Base-by-base conservation (phyloP, 2,113 vertebrate species). In the Crotalus horridus region DNA sequence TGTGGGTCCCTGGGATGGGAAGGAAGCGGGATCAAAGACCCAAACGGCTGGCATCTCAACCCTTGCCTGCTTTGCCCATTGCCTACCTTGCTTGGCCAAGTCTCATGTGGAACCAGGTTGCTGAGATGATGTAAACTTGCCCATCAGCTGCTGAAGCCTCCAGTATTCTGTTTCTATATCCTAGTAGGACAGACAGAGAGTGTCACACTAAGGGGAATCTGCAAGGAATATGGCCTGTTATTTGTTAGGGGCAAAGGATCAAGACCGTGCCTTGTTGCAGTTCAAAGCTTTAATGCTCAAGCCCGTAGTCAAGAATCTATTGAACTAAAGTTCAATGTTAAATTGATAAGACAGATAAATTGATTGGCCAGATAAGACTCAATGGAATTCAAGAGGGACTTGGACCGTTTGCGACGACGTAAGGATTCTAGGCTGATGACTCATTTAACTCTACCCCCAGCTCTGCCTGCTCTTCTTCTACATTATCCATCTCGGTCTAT, bases 91-190 rank as follows among this genome's bases (percentile, higher is more conserved):
- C 48, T n/a, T 33, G 33, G 56, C n/a, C n/a, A 29, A 13, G 9
- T n/a, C 90, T 97, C 97, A 96, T 87, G 96, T 95, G 17, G 95
- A 97, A 93, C 96, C 93, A 20, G 88, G 88, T 4, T 94, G 89
- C 17, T 93, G 94, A 39, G 95, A 33, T 8, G 89, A 89, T 12
- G 90, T 43, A 69, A 87, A 53, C 46, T 94, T 95, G 21, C 94
- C 95, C 55, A 95, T 93, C 0, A 97, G 95, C 59, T 97, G 96
- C 88, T 97, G 93, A 29, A 97, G 93, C 88, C 94, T 95, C 85
- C 95, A 97, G 2, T 97, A 94, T 33, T 96, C 96, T 29, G 96
- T 96, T 33, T 97, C 97, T 29, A 97, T 59, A 13, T 96, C 94
- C 97, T 97, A 86, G 39, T 5, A 54, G 53, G 33, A 33, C 17